Evolutionary conservation across 2,113 vertebrate species (phyloP), one percentile per base, ranked within the genome.

Genomic region (Crotophaga sulcirostris): DNA sequence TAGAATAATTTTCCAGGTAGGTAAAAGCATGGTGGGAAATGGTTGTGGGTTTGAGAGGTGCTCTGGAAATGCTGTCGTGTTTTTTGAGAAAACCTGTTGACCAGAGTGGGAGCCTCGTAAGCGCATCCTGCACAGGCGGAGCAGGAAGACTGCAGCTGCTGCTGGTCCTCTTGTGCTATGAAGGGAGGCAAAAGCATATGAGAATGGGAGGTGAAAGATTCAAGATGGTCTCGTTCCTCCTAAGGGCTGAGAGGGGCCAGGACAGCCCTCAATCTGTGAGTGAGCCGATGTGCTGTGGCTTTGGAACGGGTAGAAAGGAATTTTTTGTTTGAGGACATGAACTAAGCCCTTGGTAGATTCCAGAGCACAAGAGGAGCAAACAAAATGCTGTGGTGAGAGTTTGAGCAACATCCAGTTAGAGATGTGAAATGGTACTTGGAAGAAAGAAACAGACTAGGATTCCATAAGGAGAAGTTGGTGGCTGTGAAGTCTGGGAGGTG

Each of bases 201-300:
- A 81, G 51, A 51, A 29, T 0, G 3, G 40, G 68, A 85, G 36
- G 33, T 33, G 40, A 47, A 68, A 80, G 15, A 33, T 45, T 73
- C 6, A 67, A 12, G 74, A 38, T 24, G 31, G 40, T 25, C 28
- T 26, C 7, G 7, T 54, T 75, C 9, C 52, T 84, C 7, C 12
- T 2, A 1, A n/a, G 23, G 66, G 52, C 5, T 55, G 34, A 67
- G n/a, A 56, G 47, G 34, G 78, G 28, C 20, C 52, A 28, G 40
- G 54, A 31, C 70, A 5, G 9, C 49, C 38, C 11, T 34, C 13
- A 45, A 59, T 33, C 58, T 78, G 34, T 1, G 2, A 2, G 1
- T 0, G 0, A 64, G 40, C 13, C 4, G 2, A 3, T 47, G 49
- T 56, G 36, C 63, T 49, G 13, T 73, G 51, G 45, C 56, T 90